A percentile compares a stretch with the other conserved stretches of the same genome.
phyloP scores from a whole-genome alignment of 2,888 invertebrate species.

The Lithophane semibrunnea region DNA sequence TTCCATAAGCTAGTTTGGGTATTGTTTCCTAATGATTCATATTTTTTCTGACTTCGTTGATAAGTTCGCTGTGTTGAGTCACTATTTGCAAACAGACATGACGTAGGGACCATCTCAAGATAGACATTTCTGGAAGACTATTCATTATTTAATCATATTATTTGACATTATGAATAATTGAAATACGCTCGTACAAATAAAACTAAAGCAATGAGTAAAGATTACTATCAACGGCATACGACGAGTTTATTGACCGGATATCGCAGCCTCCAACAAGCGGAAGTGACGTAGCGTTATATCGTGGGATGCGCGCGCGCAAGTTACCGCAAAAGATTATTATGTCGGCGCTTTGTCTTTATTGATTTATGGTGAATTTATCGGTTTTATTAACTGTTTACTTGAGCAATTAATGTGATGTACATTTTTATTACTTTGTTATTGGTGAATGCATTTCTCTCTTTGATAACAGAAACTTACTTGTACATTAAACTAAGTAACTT shows the following conservation, averaged over 20 bases:
- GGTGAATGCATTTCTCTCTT: slow-evolving; percentile 2
- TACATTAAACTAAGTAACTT: too few species aligned
- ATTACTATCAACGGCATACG: slow-evolving; percentile 35
- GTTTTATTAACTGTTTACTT: slow-evolving; percentile 35
- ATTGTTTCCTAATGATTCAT: slow-evolving; percentile 34
- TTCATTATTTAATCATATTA: slow-evolving; percentile 2
- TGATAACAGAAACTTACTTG: not conserved
- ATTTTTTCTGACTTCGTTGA: slow-evolving; percentile 21
- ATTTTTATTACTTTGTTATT: slow-evolving; percentile 14
- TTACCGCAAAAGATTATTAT: slow-evolving; percentile 60
- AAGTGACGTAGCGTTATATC: slow-evolving; percentile 74
- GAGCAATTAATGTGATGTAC: slow-evolving; percentile 13
- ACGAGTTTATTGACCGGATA: slow-evolving; percentile 76
- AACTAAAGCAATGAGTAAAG: slow-evolving; percentile 19
- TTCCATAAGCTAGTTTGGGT: not conserved
- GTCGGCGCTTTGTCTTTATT: slow-evolving; percentile 47
- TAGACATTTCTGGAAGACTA: slow-evolving; percentile 12
- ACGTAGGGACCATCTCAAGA: not conserved
- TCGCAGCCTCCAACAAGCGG: slow-evolving; percentile 75
- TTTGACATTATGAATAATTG: not conserved
- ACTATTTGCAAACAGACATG: slow-evolving; percentile 25
- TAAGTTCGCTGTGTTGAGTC: slow-evolving; percentile 47
- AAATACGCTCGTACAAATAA: not conserved
- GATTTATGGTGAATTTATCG: slow-evolving; percentile 42
- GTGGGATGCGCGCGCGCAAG: slow-evolving; percentile 70